A percentile compares a stretch with the other conserved stretches of the same genome.
phyloP scores from a whole-genome alignment of 2,888 invertebrate species.

The Sepioteuthis lessoniana region DNA sequence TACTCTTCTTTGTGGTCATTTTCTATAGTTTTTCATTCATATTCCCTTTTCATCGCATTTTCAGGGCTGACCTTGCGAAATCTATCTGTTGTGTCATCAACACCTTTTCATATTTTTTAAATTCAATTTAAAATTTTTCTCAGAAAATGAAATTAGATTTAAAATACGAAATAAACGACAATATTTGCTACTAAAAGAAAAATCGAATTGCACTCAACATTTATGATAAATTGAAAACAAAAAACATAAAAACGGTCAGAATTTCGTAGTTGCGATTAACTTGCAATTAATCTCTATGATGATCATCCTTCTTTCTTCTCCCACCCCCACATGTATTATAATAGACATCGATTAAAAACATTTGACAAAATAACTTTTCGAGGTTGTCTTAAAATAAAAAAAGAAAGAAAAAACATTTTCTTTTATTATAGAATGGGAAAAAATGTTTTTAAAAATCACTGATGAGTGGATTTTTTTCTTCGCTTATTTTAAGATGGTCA shows the following conservation, averaged over 20 bases:
- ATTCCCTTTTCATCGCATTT: background rate
- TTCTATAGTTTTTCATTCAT: background rate
- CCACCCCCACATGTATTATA: background rate
- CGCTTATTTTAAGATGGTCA: background rate
- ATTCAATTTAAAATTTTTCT: background rate
- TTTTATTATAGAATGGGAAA: no score
- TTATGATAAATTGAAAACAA: background rate
- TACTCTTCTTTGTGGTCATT: no score
- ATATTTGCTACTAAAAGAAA: background rate
- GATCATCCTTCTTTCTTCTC: background rate
- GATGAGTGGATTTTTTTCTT: no score
- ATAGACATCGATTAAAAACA: background rate
- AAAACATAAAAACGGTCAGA: no score
- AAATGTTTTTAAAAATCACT: background rate
- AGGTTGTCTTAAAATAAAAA: no score
- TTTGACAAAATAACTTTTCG: background rate
- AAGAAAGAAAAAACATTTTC: no score
- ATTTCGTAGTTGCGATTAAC: no score
- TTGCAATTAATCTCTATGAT: no score
- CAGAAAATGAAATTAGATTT: no score
- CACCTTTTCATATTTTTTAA: background rate
- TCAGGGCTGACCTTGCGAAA: background rate
- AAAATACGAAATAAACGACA: background rate
- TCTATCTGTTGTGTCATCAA: background rate
- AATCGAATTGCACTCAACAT: background rate